Conservation (phyloP, 2,888 invertebrate genomes). For the Phymatocera aterrima region DNA sequence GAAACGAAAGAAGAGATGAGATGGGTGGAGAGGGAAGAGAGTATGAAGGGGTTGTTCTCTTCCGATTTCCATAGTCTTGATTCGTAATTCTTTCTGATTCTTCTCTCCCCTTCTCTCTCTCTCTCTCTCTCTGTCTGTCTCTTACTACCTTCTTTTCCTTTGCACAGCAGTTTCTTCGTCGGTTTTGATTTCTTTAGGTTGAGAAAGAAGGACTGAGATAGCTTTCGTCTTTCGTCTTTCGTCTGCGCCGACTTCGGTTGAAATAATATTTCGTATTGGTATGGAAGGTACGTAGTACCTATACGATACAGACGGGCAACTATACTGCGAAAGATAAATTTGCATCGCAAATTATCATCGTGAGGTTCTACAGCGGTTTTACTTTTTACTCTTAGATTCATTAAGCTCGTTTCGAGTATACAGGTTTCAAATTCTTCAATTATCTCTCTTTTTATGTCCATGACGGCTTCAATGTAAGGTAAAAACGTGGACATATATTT, state of each 20-base stretch:
- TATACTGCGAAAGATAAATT: slow-evolving; percentile 54
- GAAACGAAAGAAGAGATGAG: slow-evolving; percentile 32
- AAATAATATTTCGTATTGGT: too few species aligned
- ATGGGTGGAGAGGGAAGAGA: too few species aligned
- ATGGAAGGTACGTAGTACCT: too few species aligned
- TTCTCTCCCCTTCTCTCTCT: not conserved
- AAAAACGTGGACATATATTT: too few species aligned
- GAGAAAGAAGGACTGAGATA: not conserved
- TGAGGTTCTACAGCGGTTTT: not conserved
- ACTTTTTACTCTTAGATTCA: slow-evolving; percentile 61
- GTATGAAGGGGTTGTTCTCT: not conserved
- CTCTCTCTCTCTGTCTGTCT: not conserved
- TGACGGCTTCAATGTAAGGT: too few species aligned
- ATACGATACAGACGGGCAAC: too few species aligned
- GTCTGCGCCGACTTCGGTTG: too few species aligned
- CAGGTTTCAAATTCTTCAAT: too few species aligned
- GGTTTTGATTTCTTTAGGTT: not conserved
- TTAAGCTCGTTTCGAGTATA: slow-evolving; percentile 63
- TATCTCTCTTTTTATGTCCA: slow-evolving; percentile 15
- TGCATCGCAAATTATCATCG: slow-evolving; percentile 64
- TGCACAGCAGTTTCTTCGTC: too few species aligned
- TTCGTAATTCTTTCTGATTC: not conserved
- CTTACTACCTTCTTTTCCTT: too few species aligned
- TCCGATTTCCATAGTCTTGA: not conserved
- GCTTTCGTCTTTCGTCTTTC: too few species aligned